phyloP scores from a whole-genome alignment of 2,797 vertebrate genomes.

The Fundulus diaphanus region DNA sequence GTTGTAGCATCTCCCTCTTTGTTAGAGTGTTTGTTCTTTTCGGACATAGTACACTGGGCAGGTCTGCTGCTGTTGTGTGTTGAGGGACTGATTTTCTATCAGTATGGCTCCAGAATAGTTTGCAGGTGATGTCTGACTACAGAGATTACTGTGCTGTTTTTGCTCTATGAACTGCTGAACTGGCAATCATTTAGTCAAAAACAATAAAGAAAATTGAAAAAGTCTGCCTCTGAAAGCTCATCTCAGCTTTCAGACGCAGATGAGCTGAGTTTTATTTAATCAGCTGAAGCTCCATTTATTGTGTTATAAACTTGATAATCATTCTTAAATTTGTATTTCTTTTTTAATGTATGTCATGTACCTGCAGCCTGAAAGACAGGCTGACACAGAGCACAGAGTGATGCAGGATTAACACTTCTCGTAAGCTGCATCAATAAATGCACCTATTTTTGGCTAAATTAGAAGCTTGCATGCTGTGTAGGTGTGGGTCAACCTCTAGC shows the following conservation, averaged over 20 bases:
- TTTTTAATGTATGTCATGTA: not conserved
- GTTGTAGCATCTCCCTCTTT: not conserved
- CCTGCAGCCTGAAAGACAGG: not conserved
- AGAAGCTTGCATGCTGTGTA: not conserved
- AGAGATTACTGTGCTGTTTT: not conserved
- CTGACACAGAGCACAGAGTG: not conserved
- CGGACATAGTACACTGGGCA: not conserved
- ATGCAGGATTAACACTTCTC: constrained; percentile 6
- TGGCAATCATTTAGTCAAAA: not conserved
- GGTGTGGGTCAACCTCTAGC: not conserved
- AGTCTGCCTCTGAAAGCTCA: not conserved
- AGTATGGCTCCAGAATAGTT: not conserved
- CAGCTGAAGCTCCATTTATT: not conserved
- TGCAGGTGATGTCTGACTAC: not conserved
- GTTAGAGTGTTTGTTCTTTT: not conserved
- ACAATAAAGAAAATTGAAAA: too few species aligned
- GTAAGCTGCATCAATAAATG: constrained; percentile 14
- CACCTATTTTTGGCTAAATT: constrained; percentile 9
- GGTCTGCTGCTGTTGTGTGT: too few species aligned
- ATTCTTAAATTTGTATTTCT: not conserved
- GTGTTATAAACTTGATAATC: not conserved
- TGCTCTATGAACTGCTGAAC: not conserved
- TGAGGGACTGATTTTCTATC: not conserved
- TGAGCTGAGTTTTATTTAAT: constrained; percentile 14
- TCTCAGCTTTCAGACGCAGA: not conserved